Conservation (phyloP, 2,113 vertebrate genomes). For the Oxyura jamaicensis region DNA sequence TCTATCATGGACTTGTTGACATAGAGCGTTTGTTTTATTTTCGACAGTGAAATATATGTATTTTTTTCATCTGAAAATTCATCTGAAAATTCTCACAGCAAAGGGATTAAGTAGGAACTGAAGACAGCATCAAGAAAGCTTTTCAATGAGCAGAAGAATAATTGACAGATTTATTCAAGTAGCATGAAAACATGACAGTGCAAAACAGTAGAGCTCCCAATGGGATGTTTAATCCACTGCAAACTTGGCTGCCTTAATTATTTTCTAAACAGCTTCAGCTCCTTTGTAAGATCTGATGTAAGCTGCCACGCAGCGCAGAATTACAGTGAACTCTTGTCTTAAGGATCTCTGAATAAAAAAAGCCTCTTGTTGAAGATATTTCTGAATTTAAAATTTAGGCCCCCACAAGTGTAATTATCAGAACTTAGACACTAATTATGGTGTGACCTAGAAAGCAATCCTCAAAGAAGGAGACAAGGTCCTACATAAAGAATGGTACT, state of each 20-base stretch:
- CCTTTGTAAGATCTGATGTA: constrained; percentile 10
- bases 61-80: not conserved
- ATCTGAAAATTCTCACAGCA: constrained; percentile 7
- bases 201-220: constrained; percentile 5
- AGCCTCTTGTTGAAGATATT: not conserved
- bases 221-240: constrained; percentile 8
- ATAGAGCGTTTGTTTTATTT: not conserved
- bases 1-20: not conserved
- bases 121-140: not conserved
- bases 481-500: not conserved
- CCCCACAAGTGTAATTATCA: not conserved
- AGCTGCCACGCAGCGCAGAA: not conserved
- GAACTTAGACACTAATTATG: not conserved
- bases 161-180: constrained; percentile 20
- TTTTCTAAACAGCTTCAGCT: constrained; percentile 22
- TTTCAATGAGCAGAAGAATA: constrained; percentile 33
- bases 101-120: not conserved
- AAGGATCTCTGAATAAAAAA: constrained; percentile 1
- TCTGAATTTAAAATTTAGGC: not conserved
- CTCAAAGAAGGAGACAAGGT: not conserved
- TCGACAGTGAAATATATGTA: not conserved
- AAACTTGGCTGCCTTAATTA: constrained; percentile 25
- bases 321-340: not conserved
- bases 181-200: constrained; percentile 9
- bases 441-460: not conserved